Percentiles rank a stretch among this genome's conserved stretches.
These are phyloP conservation scores for Aricia artaxerxes DNA, from an alignment of 2,888 invertebrate species.

Conservation along the genomic window DNA sequence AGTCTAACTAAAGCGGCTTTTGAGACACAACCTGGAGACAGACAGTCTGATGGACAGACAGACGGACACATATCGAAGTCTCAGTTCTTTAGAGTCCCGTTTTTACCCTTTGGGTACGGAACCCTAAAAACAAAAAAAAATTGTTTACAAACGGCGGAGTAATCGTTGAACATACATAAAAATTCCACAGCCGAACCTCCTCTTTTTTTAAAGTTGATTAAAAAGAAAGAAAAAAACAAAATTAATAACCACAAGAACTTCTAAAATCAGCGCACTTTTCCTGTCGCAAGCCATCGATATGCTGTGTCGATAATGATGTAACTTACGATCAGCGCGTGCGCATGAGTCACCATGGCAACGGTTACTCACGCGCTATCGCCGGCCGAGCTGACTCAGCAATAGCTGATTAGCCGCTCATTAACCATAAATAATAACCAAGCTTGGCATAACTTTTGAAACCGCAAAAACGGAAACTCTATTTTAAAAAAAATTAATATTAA, in stretches of 20 bases:
- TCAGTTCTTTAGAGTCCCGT: too few relatives aligned
- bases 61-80: too few relatives aligned
- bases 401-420: conserved; percentile 5
- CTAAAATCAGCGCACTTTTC: not conserved
- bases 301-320: conserved; percentile 9
- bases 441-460: not conserved
- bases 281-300: not conserved
- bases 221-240: too few relatives aligned
- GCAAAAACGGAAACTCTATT: not conserved
- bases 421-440: not conserved
- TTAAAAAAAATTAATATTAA: not conserved
- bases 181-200: too few relatives aligned
- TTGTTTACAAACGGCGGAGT: too few relatives aligned
- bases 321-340: not conserved
- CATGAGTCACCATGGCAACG: conserved; percentile 11
- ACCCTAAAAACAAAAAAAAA: too few relatives aligned
- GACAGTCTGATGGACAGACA: too few relatives aligned
- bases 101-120: too few relatives aligned
- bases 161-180: too few relatives aligned
- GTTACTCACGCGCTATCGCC: conserved; percentile 7
- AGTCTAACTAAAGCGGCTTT: too few relatives aligned
- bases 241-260: not conserved
- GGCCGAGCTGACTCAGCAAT: conserved; percentile 7
- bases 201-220: too few relatives aligned
- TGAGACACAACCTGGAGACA: too few relatives aligned